Evolutionary conservation across 2,113 vertebrate genomes (phyloP), one percentile per base, ranked within the genome.

Genomic region (Labrus mixtus): DNA sequence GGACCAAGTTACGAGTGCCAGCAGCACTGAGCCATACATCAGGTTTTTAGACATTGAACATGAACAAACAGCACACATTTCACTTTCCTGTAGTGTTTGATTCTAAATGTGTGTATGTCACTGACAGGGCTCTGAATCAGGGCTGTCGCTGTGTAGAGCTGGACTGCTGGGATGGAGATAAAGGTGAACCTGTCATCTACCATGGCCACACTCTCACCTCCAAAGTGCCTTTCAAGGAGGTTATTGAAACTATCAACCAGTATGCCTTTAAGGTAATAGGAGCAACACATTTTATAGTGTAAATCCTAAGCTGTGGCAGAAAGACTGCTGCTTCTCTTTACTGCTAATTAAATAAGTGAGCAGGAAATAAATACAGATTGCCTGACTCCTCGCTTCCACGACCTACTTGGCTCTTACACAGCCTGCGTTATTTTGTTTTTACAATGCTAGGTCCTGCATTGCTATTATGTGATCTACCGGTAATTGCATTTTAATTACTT

Each of bases 81-180:
- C 12, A 29, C 51, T 10, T 8, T 12, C 19, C 29, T 48, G 37
- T 15, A 16, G 33, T 48, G 51, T 55, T 2, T 66, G 23, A 39
- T 46, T 13, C 9, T 19, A 57, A 37, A 9, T 17, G 1, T 36
- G 17, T 41, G 59, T 74, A 1, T 72, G n/a, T 75, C 50, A 7
- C 39, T 39, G 22, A 4, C 86, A 99, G 98, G 85, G 97, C 95
- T 20, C 94, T 99, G 73, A 93, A 94, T 81, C 96, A 97, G 17
- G 97, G 98, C 3, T 99, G 98, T 68, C 96, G 98, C 61, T 99
- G 97, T 3, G 98, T 99, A 91, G 97, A 99, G 90, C 94, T 99
- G 78, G 98, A 99, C 91, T 98, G 98, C 89, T 99, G 98, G 98
- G 98, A 99, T 41, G 98, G 98, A 8, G 93, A 97, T 0, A 95